Evolutionary conservation across 1,140 invertebrate species (phyloP).

Genomic region (Aricia agestis): DNA sequence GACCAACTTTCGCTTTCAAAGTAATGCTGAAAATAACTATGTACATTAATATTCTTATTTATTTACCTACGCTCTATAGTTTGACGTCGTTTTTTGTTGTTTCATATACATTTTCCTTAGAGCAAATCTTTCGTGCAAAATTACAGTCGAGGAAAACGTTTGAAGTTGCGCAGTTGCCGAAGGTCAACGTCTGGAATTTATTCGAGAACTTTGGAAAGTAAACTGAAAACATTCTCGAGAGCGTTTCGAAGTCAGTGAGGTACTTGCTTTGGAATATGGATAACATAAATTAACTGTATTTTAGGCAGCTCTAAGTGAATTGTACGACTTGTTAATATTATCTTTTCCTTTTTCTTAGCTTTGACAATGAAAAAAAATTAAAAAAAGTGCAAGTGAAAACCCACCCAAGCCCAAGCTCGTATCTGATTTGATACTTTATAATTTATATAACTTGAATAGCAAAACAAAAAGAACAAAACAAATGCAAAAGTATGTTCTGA

Average conservation of each 20-base stretch:
- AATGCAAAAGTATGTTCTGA: too few relatives aligned
- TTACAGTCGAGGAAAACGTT: background rate
- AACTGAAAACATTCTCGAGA: conserved; percentile 4
- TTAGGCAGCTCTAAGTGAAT: background rate
- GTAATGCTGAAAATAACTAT: too few relatives aligned
- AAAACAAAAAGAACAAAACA: too few relatives aligned
- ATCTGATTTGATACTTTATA: too few relatives aligned
- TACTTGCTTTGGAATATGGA: background rate
- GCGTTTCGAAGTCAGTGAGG: background rate
- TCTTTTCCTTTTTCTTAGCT: background rate
- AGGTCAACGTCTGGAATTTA: conserved; percentile 7
- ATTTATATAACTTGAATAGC: too few relatives aligned
- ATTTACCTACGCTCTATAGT: too few relatives aligned
- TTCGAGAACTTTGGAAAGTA: conserved; percentile 6
- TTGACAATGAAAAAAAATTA: too few relatives aligned
- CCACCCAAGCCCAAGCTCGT: too few relatives aligned
- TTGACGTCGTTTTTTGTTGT: background rate
- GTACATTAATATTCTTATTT: too few relatives aligned
- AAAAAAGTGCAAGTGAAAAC: too few relatives aligned
- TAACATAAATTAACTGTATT: background rate
- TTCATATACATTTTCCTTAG: background rate
- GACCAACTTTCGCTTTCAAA: too few relatives aligned
- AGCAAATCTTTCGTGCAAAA: background rate
- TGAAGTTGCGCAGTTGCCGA: conserved; percentile 2
- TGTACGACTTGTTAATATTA: background rate